A percentile compares a stretch with the other conserved stretches of the same genome.
phyloP scores from a whole-genome alignment of 2,888 invertebrate genomes.

The Ophioninae sp. region DNA sequence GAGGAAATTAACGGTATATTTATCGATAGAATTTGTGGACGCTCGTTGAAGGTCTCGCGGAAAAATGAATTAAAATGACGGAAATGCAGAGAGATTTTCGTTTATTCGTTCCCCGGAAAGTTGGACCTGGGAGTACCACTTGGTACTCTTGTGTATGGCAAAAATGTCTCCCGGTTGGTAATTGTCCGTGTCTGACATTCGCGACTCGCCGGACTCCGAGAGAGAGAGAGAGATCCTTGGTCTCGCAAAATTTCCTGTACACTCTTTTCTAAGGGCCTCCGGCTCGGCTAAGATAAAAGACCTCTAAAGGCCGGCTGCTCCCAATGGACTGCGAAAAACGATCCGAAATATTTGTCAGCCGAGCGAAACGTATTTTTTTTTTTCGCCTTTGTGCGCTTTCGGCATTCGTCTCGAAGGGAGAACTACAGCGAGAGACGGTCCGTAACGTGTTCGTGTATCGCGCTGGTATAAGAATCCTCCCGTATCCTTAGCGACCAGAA shows the following conservation, averaged over 20 bases:
- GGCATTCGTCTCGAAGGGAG: constrained; percentile 22
- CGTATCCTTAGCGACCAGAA: constrained; percentile 26
- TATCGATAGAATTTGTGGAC: constrained; percentile 46
- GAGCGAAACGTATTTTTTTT: constrained; percentile 55
- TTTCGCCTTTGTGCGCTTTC: constrained; percentile 35
- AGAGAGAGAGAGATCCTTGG: constrained; percentile 50
- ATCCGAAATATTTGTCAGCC: constrained; percentile 73
- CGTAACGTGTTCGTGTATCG: constrained; percentile 28
- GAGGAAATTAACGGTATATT: constrained; percentile 50
- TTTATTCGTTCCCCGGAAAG: not conserved
- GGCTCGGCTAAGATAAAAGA: constrained; percentile 73
- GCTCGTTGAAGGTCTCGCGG: not conserved
- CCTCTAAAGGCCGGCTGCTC: constrained; percentile 77
- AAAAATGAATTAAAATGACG: constrained; percentile 36
- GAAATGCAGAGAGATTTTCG: not conserved
- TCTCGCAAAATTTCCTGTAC: constrained; percentile 49
- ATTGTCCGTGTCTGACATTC: constrained; percentile 44
- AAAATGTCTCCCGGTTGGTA: constrained; percentile 20
- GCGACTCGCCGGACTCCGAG: constrained; percentile 36
- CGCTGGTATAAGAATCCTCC: constrained; percentile 36
- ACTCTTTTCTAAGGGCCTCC: constrained; percentile 23
- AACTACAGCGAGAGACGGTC: constrained; percentile 57
- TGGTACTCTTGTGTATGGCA: constrained; percentile 44
- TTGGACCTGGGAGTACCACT: not conserved
- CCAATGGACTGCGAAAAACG: constrained; percentile 79